Percentiles rank a stretch among this genome's conserved stretches.
Evolutionary conservation across 2,888 invertebrate species (phyloP).

Genomic region (Julus scandinavius): DNA sequence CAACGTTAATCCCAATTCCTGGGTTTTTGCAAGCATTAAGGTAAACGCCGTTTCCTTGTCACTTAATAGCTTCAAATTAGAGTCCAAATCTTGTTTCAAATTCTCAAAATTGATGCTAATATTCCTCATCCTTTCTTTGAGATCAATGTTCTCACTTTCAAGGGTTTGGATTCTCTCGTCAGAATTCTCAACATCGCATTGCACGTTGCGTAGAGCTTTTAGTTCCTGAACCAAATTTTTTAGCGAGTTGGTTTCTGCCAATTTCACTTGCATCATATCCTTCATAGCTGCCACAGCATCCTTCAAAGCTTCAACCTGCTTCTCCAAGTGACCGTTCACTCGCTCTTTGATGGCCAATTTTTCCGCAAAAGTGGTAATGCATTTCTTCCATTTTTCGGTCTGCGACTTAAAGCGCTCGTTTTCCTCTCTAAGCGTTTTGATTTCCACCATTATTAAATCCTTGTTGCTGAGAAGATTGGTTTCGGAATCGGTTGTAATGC

Average conservation of each 20-base stretch:
- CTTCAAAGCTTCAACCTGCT: slow-evolving; percentile 60
- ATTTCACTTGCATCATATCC: slow-evolving; percentile 56
- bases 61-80: slow-evolving; percentile 33
- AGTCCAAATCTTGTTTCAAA: slow-evolving; percentile 6
- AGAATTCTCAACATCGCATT: slow-evolving; percentile 14
- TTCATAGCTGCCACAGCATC: slow-evolving; percentile 69
- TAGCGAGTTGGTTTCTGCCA: slow-evolving; percentile 29
- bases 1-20: slow-evolving; percentile 24
- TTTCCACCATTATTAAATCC: slow-evolving; percentile 49
- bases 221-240: slow-evolving; percentile 27
- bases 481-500: background rate
- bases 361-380: slow-evolving; percentile 40
- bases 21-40: background rate
- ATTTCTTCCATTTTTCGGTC: slow-evolving; percentile 56
- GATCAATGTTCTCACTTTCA: slow-evolving; percentile 15
- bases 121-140: slow-evolving; percentile 2
- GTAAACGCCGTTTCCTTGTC: background rate
- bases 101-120: slow-evolving; percentile 26
- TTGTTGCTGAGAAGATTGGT: background rate
- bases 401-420: slow-evolving; percentile 47
- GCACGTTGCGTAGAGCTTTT: slow-evolving; percentile 7
- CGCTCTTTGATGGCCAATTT: slow-evolving; percentile 24
- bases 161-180: background rate
- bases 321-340: slow-evolving; percentile 51
- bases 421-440: slow-evolving; percentile 51